Base-by-base conservation (phyloP, 2,113 vertebrate species). In the Cygnus atratus region DNA sequence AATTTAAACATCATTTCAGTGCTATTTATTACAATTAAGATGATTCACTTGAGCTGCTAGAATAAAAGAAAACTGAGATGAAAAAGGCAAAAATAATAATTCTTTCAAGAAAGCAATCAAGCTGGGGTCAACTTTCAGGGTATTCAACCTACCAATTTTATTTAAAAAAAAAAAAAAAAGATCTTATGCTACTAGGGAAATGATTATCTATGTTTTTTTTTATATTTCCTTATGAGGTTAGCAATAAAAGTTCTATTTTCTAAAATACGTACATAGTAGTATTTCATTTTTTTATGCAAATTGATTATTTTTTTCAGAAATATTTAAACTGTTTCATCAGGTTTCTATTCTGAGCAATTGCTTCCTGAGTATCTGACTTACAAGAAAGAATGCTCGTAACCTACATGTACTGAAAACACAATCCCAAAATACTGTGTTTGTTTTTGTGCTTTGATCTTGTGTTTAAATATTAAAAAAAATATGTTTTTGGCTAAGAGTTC, bases 391-490 rank as follows among this genome's bases (percentile, higher is more conserved):
- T 74, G 76, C 59, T 88, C 57, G 59, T 88, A 92, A 68, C 65
- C 84, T 88, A 86, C 72, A 83, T 88, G 54, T 78, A 92, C 84
- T 59, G 44, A 46, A 70, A 94, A 43, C 57, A 90, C 13, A 52
- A 71, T 29, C 68, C 33, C n/a, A 63, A 50, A 95, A 92, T 90
- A 78, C 48, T 39, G 75, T 58, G 31, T 67, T 92, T 91, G 85
- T 88, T 95, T 86, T 55, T 39, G 19, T 90, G 82, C 93, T 97
- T 96, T 95, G 90, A 93, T 93, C 88, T 96, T 93, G 28, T 75
- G 73, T 77, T 94, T 31, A 67, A 93, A 63, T 59, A 88, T 52
- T 31, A 44, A 78, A 90, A 80, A 67, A 93, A 95, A 93, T 86
- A 92, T 88, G 88, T n/a, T 90, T 78, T 88, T 93, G 95, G 73